Evolutionary conservation across 2,113 vertebrate genomes (phyloP), one percentile per base, ranked within the genome.

Genomic region (Phrynocephalus versicolor): DNA sequence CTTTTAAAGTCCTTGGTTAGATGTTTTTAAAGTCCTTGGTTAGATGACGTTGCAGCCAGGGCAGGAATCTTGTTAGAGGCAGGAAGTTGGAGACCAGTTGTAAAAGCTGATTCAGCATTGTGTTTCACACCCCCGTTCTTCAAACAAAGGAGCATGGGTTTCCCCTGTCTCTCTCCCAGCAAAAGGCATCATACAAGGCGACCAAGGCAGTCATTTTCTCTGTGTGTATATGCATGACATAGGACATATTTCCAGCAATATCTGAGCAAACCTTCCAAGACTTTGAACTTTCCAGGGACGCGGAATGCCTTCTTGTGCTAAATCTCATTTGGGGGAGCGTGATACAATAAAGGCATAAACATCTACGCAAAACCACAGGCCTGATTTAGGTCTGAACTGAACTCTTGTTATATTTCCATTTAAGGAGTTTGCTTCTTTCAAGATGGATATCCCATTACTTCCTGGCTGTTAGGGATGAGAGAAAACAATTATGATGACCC

Each of bases 401-500:
- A 37, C 79, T 85, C 86, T 45, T 45, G 64, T 57, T 91, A 79
- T 88, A 39, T 81, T 33, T 93, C 93, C 92, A 81, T 94, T 86
- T 93, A 92, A 85, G 91, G 91, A 90, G 39, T 37, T 87, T 51
- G 85, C 89, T 90, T 64, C 55, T 74, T 81, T 77, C 35, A 87
- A 84, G 41, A 73, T 71, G 83, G 90, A 81, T 75, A 82, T 89
- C 55, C 55, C 13, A 87, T 88, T 92, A 57, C 87, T 91, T 88
- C 76, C 70, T 6, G 60, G 78, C 70, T 5, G 30, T 85, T 93
- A 91, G 73, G 84, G 65, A 79, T 45, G 69, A 89, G 84, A 88
- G 25, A 25, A 92, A 92, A 80, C 80, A 92, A 81, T 83, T 67
- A 87, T 45, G 85, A 93, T 92, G 88, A 92, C 74, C 88, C 94